Conservation (phyloP, 2,888 invertebrate species). For the Eustalomyia histrio region DNA sequence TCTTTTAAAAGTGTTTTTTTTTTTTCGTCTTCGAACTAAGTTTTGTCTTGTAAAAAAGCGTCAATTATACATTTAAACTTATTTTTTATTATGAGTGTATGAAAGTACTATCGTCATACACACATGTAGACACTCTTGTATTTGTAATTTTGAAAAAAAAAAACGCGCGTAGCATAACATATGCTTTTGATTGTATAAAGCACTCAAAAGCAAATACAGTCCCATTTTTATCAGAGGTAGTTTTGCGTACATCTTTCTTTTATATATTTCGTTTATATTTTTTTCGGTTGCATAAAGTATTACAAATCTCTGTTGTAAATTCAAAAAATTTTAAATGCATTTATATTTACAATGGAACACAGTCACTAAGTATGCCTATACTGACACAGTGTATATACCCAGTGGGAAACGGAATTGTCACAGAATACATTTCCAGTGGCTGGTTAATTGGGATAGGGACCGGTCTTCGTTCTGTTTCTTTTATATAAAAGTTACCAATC, state of each 20-base stretch:
- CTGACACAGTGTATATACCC: background rate
- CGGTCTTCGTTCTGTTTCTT: too few species aligned
- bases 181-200: conserved; percentile 35
- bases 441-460: too few species aligned
- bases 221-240: background rate
- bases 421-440: too few species aligned
- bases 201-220: conserved; percentile 15
- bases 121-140: background rate
- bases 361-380: conserved; percentile 18
- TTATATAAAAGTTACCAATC: too few species aligned
- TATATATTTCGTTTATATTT: background rate
- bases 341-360: conserved; percentile 31
- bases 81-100: conserved; percentile 16
- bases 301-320: conserved; percentile 57
- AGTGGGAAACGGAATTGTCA: too few species aligned
- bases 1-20: too few species aligned
- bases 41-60: too few species aligned
- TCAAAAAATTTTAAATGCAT: conserved; percentile 49
- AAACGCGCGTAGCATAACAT: conserved; percentile 19
- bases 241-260: conserved; percentile 15
- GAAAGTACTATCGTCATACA: background rate
- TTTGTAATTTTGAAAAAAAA: conserved; percentile 13
- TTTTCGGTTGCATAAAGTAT: conserved; percentile 48
- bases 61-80: too few species aligned
- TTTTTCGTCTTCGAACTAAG: too few species aligned